Evolutionary conservation across 2,113 vertebrate species (phyloP).

Genomic region (Scopus umbretta): DNA sequence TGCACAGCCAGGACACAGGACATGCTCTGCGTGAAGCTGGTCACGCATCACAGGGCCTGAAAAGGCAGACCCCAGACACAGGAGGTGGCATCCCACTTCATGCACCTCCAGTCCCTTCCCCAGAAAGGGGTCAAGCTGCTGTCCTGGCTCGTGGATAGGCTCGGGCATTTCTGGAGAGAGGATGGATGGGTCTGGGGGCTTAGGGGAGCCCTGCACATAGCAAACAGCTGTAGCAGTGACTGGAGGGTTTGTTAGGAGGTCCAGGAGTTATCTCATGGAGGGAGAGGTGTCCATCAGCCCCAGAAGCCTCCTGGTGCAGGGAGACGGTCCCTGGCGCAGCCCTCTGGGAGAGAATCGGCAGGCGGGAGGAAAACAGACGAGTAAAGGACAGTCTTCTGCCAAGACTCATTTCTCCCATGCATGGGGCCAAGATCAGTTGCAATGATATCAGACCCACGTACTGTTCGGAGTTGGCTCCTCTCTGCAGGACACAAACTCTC

Average conservation of each 20-base stretch:
- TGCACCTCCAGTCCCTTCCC: background rate
- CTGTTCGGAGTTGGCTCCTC: background rate
- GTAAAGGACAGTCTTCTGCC: background rate
- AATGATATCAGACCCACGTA: background rate
- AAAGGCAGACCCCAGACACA: background rate
- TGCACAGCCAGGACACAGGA: background rate
- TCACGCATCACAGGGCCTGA: accelerated
- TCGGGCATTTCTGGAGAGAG: background rate
- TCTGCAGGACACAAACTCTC: background rate
- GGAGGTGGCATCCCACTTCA: background rate
- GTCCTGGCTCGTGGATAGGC: background rate
- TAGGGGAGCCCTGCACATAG: background rate
- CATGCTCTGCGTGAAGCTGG: background rate
- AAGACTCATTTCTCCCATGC: background rate
- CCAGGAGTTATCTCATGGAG: background rate
- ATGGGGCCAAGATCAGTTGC: background rate
- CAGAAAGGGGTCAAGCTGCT: background rate
- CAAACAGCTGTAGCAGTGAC: background rate
- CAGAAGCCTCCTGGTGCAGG: background rate
- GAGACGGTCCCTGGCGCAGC: background rate
- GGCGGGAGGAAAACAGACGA: background rate
- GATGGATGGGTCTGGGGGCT: background rate
- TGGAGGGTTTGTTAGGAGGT: background rate
- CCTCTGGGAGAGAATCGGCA: background rate
- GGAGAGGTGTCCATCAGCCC: background rate